Evolutionary conservation across 2,888 invertebrate genomes (phyloP).

Genomic region (Rosalia funebris): DNA sequence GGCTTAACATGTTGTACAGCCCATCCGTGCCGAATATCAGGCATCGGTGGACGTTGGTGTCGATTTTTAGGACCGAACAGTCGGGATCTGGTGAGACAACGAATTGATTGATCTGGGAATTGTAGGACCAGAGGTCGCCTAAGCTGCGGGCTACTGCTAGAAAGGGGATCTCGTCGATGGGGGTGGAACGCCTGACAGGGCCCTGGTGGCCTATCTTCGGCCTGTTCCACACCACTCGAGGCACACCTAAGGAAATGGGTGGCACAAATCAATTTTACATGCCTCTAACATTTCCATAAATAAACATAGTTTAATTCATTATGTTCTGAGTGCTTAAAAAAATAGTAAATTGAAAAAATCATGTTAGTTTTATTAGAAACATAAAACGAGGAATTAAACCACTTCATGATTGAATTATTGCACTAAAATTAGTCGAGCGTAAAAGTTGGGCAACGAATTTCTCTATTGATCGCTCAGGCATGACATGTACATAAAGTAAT

Average conservation of each 20-base stretch:
- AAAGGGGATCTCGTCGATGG: slow-evolving; percentile 94
- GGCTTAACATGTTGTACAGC: slow-evolving; percentile 93
- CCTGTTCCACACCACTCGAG: slow-evolving; percentile 96
- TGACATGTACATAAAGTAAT: neutral
- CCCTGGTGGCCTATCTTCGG: slow-evolving; percentile 86
- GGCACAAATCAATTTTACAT: too few species aligned
- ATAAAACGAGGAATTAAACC: too few species aligned
- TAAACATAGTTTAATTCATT: too few species aligned
- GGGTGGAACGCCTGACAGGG: slow-evolving; percentile 88
- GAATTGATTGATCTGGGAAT: slow-evolving; percentile 88
- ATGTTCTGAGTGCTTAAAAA: too few species aligned
- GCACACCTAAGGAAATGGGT: slow-evolving; percentile 76
- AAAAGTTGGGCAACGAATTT: neutral
- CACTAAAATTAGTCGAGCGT: neutral
- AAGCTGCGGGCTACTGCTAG: slow-evolving; percentile 95
- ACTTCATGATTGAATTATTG: neutral
- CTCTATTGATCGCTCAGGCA: neutral
- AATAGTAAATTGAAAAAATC: too few species aligned
- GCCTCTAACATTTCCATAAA: too few species aligned
- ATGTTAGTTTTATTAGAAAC: too few species aligned
- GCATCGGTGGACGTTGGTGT: slow-evolving; percentile 82
- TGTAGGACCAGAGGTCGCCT: slow-evolving; percentile 98
- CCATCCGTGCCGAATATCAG: slow-evolving; percentile 97
- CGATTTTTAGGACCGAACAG: slow-evolving; percentile 85
- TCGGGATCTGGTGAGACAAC: slow-evolving; percentile 99